These are phyloP conservation scores for Pantelozetes paolii DNA, from an alignment of 2,888 invertebrate species.

Conservation along the genomic window DNA sequence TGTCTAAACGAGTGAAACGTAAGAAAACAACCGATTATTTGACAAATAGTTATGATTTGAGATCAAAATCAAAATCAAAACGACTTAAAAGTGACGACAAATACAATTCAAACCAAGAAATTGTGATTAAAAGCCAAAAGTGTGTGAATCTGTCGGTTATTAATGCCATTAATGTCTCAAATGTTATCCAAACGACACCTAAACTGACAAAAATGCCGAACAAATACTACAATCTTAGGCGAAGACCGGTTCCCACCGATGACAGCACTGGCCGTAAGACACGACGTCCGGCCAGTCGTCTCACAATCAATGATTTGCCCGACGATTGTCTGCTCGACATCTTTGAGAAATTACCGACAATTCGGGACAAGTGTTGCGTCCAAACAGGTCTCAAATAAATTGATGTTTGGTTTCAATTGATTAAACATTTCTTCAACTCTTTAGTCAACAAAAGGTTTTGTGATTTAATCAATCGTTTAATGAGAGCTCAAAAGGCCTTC, in stretches of 20 bases:
- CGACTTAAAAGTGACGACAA: constrained; percentile 21
- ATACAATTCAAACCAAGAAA: background rate
- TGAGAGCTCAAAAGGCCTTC: constrained; percentile 16
- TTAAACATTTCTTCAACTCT: background rate
- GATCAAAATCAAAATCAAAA: constrained; percentile 13
- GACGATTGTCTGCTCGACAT: constrained; percentile 23
- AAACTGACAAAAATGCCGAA: constrained; percentile 32
- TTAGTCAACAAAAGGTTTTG: constrained; percentile 7
- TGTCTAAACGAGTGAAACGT: constrained; percentile 7
- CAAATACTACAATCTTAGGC: constrained; percentile 4
- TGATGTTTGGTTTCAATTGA: background rate
- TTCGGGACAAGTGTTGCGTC: background rate
- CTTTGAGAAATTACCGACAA: constrained; percentile 2
- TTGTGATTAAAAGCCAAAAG: background rate
- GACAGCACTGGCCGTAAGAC: background rate
- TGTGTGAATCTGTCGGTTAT: background rate
- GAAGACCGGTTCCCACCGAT: background rate
- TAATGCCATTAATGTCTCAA: constrained; percentile 7
- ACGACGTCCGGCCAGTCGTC: background rate
- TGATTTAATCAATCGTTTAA: background rate
- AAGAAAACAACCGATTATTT: background rate
- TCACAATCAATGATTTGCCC: background rate
- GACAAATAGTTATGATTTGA: background rate
- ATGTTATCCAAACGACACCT: background rate
- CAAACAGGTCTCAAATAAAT: background rate